These are phyloP conservation scores for Vidua chalybeata DNA, from an alignment of 2,113 vertebrate species.

Conservation along the genomic window DNA sequence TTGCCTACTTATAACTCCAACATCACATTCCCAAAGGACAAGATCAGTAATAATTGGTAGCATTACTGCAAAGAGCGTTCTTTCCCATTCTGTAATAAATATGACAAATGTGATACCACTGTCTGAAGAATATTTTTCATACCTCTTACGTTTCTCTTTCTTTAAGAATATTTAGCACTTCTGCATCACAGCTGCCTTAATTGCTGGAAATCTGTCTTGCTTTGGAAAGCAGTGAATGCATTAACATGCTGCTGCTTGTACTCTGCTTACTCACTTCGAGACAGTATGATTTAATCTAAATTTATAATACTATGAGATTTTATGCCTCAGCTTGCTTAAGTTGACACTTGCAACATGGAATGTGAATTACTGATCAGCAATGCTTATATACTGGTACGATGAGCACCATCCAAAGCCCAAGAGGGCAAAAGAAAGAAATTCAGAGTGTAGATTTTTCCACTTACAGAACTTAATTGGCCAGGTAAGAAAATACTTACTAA, in stretches of 20 bases:
- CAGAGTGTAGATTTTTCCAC: not conserved
- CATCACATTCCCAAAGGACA: not conserved
- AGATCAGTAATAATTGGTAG: not conserved
- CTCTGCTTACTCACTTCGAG: not conserved
- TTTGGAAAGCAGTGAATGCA: not conserved
- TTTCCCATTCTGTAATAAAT: not conserved
- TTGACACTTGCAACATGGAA: not conserved
- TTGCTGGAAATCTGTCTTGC: not conserved
- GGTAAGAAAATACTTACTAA: not conserved
- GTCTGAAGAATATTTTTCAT: not conserved
- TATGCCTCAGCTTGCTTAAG: constrained; percentile 2
- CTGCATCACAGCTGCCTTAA: not conserved
- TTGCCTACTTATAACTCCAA: accelerated
- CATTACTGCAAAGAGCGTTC: not conserved
- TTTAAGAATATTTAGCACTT: not conserved
- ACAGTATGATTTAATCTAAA: not conserved
- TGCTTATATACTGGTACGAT: not conserved
- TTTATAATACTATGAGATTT: constrained; percentile 7
- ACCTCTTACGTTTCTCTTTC: not conserved
- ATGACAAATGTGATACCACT: not conserved
- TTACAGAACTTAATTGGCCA: not conserved
- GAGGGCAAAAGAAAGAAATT: not conserved
- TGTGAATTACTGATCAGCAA: not conserved
- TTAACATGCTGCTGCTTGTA: not conserved
- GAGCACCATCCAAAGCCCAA: not conserved